Conservation (phyloP, 2,797 vertebrate species). For the Gymnocypris eckloni region DNA sequence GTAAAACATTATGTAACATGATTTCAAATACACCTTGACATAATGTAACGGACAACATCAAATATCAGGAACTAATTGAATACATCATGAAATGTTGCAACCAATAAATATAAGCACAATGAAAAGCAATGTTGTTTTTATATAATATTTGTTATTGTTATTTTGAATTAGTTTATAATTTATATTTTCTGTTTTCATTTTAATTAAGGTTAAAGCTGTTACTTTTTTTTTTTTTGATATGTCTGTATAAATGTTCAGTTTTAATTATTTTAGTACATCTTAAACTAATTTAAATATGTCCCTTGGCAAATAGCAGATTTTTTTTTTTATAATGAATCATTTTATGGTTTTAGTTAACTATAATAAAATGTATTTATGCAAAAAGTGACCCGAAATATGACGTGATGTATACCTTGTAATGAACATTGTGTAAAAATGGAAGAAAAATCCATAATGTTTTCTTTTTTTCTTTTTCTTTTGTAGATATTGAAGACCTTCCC, state of each 20-base stretch:
- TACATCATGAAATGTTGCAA: not conserved
- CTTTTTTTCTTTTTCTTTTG: not conserved
- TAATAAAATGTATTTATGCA: not conserved
- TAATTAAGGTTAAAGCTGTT: not conserved
- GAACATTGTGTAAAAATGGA: not conserved
- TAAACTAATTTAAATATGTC: not conserved
- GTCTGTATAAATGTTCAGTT: not conserved
- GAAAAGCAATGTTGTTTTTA: not conserved
- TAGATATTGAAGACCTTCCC: slow-evolving; percentile 97
- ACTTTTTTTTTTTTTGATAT: not conserved
- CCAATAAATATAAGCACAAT: not conserved
- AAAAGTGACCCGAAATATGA: not conserved
- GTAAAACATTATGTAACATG: too few relatives aligned
- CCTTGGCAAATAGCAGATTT: not conserved
- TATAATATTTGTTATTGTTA: not conserved
- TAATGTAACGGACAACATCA: not conserved
- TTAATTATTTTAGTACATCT: not conserved
- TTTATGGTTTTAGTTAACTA: not conserved
- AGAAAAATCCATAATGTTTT: not conserved
- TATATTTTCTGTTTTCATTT: not conserved
- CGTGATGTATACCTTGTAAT: not conserved
- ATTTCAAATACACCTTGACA: not conserved
- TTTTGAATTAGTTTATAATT: not conserved
- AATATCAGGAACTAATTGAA: not conserved
- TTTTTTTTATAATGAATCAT: not conserved